Base-by-base conservation (phyloP, 2,113 vertebrate genomes). In the Oenanthe melanoleuca region DNA sequence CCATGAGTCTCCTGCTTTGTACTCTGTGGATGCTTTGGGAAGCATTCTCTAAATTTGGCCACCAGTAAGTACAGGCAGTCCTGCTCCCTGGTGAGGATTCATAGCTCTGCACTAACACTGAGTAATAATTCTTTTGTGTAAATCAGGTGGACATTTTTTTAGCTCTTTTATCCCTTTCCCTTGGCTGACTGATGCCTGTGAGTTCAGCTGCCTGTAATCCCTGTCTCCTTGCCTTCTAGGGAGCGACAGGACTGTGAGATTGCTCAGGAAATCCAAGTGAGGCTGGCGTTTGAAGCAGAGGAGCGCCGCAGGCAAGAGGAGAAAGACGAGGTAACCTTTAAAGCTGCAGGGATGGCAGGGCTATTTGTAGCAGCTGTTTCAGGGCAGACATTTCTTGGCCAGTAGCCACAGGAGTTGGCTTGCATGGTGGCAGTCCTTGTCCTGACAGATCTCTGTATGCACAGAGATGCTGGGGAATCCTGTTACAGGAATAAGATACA, bases 261-360 rank as follows among this genome's bases (percentile, higher is more conserved):
- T 5, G 99, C 99, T 94, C 98, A 99, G 93, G 99, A 98, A 97
- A 99, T 99, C 97, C 99, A 99, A 96, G 99, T 99, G 95, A 98
- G 99, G 95, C 98, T 99, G 89, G 98, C 98, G 11, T 98, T 98
- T 93, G 99, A 99, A 97, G 99, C 98, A 0, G 98, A 99, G 88
- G 98, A 97, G 64, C 98, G 98, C 57, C 98, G 98, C 45, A 97
- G 97, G 75, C 99, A 99, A 94, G 99, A 99, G 95, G 98, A 99
- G 93, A 99, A 99, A 59, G 99, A 99, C 28, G 99, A 99, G 97
- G 99, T 99, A 97, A 64, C 47, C 50, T 59, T 33, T 7, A 6
- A 33, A 72, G 67, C 42, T 42, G 29, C 20, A 71, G 47, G 38
- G 55, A 26, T 56, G 60, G 28, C 71, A 49, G 53, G 26, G 25